Evolutionary conservation across 2,888 invertebrate genomes (phyloP).

Genomic region (Netelia inedita): DNA sequence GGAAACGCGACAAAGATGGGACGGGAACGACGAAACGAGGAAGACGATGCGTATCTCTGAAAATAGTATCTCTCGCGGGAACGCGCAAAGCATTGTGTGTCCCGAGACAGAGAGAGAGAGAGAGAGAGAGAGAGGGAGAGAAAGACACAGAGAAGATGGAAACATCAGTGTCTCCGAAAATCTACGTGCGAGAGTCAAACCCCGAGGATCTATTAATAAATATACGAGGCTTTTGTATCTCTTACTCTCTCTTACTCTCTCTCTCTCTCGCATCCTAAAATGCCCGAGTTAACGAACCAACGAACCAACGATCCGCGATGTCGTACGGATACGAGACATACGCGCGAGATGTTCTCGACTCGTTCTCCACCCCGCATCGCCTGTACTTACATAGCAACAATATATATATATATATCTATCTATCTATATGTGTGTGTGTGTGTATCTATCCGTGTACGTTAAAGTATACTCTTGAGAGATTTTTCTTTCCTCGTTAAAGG

Average conservation of each 20-base stretch:
- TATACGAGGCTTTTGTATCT: slow-evolving; percentile 23
- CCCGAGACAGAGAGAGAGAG: slow-evolving; percentile 22
- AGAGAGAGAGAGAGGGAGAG: slow-evolving; percentile 1
- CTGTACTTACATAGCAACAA: neutral
- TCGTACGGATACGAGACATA: slow-evolving; percentile 55
- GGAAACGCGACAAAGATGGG: slow-evolving; percentile 52
- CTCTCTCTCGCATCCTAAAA: neutral
- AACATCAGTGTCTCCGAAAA: slow-evolving; percentile 49
- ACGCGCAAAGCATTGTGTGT: slow-evolving; percentile 75
- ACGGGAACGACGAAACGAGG: slow-evolving; percentile 19
- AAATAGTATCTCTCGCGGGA: slow-evolving; percentile 80
- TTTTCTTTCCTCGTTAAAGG: slow-evolving; percentile 57
- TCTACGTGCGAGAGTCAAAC: slow-evolving; percentile 36
- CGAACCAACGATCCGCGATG: slow-evolving; percentile 47
- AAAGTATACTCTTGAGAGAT: slow-evolving; percentile 24
- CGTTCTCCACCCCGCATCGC: neutral
- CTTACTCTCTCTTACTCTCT: neutral
- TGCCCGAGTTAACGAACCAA: slow-evolving; percentile 53
- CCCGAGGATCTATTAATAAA: slow-evolving; percentile 61
- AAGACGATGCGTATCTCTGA: slow-evolving; percentile 81
- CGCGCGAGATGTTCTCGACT: slow-evolving; percentile 55
- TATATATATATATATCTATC: neutral
- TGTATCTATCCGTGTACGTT: neutral
- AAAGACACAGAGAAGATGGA: slow-evolving; percentile 28
- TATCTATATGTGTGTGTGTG: neutral